Percentiles rank a stretch among this genome's conserved stretches.
Conservation (phyloP, 2,113 vertebrate genomes). For the Labeo rohita region DNA sequence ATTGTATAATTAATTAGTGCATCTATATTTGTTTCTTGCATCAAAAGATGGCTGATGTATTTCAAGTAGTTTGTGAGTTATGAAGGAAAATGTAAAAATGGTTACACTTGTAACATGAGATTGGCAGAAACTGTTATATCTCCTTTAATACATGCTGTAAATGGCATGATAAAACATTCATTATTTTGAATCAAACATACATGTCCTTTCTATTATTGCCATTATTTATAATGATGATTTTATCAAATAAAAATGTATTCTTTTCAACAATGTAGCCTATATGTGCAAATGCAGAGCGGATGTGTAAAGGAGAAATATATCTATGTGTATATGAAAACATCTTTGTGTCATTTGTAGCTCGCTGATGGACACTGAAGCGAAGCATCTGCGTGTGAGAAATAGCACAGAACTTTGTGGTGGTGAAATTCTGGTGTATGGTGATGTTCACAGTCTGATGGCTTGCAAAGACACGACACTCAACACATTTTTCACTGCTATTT, state of each 20-base stretch:
- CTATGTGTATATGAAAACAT: not conserved
- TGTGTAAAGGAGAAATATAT: not conserved
- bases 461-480: not conserved
- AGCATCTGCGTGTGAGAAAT: constrained; percentile 2
- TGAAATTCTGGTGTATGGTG: not conserved
- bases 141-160: not conserved
- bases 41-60: no score
- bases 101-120: no score
- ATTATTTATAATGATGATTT: not conserved
- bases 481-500: constrained; percentile 6
- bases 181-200: not conserved
- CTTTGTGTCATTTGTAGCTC: not conserved
- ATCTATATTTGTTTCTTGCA: no score
- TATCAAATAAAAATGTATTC: not conserved
- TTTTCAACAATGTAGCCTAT: not conserved
- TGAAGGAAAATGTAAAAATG: no score
- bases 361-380: not conserved
- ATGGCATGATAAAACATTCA: not conserved
- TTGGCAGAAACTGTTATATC: no score
- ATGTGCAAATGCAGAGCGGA: not conserved
- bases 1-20: no score
- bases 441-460: constrained; percentile 2
- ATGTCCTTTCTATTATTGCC: not conserved
- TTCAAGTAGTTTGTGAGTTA: no score
- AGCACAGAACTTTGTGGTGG: not conserved